These are phyloP conservation scores for Drosophila seguyi DNA, from an alignment of 1,140 invertebrate genomes.

Conservation along the genomic window DNA sequence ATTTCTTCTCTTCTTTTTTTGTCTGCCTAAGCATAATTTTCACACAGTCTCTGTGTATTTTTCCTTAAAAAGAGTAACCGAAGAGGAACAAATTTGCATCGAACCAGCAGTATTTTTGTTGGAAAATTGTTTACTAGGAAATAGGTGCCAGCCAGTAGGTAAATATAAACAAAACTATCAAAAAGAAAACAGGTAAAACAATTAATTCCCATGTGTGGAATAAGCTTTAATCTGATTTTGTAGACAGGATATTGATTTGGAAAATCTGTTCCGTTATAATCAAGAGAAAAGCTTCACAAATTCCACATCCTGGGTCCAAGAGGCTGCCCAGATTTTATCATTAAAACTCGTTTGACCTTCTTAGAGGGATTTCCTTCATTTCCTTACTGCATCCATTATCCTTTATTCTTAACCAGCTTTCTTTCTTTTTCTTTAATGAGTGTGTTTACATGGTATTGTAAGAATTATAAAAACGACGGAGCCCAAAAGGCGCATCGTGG, in stretches of 20 bases:
- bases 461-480: conserved; percentile 75
- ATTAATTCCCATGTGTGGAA: neutral
- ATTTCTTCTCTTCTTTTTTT: conserved; percentile 17
- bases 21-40: conserved; percentile 44
- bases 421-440: conserved; percentile 21
- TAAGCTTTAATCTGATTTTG: neutral
- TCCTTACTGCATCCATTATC: conserved; percentile 26
- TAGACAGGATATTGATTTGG: neutral
- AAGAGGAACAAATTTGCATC: conserved; percentile 24
- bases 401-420: conserved; percentile 10
- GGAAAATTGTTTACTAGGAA: conserved; percentile 12
- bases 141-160: conserved; percentile 1
- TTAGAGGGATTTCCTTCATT: conserved; percentile 21
- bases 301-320: neutral
- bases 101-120: conserved; percentile 23
- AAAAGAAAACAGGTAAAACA: conserved; percentile 7
- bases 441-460: conserved; percentile 55
- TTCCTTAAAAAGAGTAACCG: conserved; percentile 26
- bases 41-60: conserved; percentile 37
- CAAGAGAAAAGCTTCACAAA: neutral
- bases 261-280: no score
- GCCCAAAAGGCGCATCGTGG: conserved; percentile 75
- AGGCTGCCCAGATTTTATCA: neutral
- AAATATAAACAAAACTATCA: conserved; percentile 13
- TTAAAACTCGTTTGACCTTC: conserved; percentile 6